Base-by-base conservation (phyloP, 2,113 vertebrate genomes). In the Tilapia sparmanii region DNA sequence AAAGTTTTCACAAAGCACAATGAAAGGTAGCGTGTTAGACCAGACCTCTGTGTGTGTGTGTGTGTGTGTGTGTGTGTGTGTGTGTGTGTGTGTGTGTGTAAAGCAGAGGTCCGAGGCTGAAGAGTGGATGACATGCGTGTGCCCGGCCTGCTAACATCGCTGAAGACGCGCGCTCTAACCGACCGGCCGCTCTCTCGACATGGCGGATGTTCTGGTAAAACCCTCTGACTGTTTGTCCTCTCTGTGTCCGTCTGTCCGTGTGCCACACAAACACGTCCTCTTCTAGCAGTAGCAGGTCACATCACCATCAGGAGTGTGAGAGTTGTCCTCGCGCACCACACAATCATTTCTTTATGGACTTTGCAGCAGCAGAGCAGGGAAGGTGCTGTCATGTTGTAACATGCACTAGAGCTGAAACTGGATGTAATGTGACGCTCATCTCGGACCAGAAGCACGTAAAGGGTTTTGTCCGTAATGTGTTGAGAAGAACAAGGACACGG, bases 201-300 rank as follows among this genome's bases (percentile, higher is more conserved):
- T 96, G 96, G 95, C 95, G 91, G 96, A 97, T 89, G 93, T 95
- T 57, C 95, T 96, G 96, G 96, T 96, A 97, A 95, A 94, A 22
- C 78, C 40, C 24, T 76, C 22, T 47, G 81, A 83, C 84, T 82
- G 52, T 38, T 5, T 47, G 59, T 40, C 24, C n/a, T 84, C 12
- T 80, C 12, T 54, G 10, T 76, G 40, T 76, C n/a, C 4, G 12
- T 80, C 4, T 38, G 3, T 55, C 13, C 3, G 3, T 33, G 29
- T 31, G 29, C 76, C 78, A 55, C 52, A 42, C 13, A 29, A 81
- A 81, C 53, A 81, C 16, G 24, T 78, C 42, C 42, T 47, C 15
- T 26, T 76, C 16, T 5, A 12, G 71, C 71, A 19, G 18, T 50
- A 45, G n/a, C n/a, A 50, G 24, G 24, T 5, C 24, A 29, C 24